These are phyloP conservation scores for Hyphantria cunea DNA, from an alignment of 1,140 invertebrate species.

Conservation along the genomic window DNA sequence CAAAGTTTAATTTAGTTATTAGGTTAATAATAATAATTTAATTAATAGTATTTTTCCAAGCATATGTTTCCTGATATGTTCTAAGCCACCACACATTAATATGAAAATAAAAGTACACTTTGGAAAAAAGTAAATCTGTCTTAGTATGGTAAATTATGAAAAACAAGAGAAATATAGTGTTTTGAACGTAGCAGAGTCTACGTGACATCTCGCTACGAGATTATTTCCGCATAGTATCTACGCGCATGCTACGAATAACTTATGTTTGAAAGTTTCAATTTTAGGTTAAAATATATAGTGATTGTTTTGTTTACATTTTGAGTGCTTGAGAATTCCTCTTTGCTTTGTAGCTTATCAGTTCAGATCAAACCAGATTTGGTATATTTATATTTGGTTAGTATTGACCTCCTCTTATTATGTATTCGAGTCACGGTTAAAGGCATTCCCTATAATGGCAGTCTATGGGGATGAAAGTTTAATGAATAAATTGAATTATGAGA, in stretches of 20 bases:
- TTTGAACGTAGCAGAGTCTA: slow-evolving; percentile 32
- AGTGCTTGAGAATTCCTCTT: background rate
- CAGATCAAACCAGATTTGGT: no score
- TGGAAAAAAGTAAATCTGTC: no score
- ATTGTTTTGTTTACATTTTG: no score
- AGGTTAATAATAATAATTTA: no score
- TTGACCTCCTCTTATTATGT: slow-evolving; percentile 55
- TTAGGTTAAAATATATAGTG: no score
- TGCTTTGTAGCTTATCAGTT: background rate
- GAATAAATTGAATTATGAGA: slow-evolving; percentile 35
- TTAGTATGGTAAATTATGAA: slow-evolving; percentile 1
- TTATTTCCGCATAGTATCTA: slow-evolving; percentile 43
- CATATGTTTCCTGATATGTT: no score
- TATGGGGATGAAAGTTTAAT: slow-evolving; percentile 31
- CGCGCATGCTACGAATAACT: slow-evolving; percentile 49
- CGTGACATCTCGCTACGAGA: slow-evolving; percentile 35
- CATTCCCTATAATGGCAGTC: slow-evolving; percentile 38
- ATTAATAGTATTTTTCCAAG: no score
- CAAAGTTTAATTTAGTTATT: no score
- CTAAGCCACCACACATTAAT: no score
- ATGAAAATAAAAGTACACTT: no score
- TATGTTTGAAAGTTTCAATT: background rate
- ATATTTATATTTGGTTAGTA: slow-evolving; percentile 22
- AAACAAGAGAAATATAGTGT: slow-evolving; percentile 9
- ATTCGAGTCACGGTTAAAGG: slow-evolving; percentile 43